A percentile compares a stretch with the other conserved stretches of the same genome.
Conservation (phyloP, 2,888 invertebrate genomes). For the Frankliniella intonsa region DNA sequence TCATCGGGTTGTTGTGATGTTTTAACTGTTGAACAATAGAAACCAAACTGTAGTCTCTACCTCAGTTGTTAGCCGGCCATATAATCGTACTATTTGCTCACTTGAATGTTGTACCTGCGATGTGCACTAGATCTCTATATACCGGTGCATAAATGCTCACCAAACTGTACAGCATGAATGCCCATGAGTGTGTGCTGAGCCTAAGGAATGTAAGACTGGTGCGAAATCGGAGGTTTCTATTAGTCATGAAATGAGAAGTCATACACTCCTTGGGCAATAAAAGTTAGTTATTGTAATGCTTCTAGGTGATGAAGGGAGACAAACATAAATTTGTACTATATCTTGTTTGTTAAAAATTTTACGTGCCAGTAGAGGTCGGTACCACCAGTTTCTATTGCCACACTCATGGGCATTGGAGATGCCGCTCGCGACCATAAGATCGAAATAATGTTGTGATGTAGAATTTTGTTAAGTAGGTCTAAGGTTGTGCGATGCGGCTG, state of each 20-base stretch:
- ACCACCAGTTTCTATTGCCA: too few species aligned
- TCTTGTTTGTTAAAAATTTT: too few species aligned
- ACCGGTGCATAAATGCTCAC: conserved; percentile 22
- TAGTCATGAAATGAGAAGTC: too few species aligned
- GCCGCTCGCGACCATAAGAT: conserved; percentile 10
- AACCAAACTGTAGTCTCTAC: conserved; percentile 23
- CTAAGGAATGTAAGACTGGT: too few species aligned
- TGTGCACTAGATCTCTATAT: conserved; percentile 23
- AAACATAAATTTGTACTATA: too few species aligned
- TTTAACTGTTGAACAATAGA: conserved; percentile 1
- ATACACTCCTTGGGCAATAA: too few species aligned
- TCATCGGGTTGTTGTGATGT: conserved; percentile 15
- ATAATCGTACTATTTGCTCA: conserved; percentile 16
- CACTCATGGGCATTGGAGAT: not conserved
- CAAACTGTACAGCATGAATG: conserved; percentile 2
- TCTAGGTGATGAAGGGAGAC: too few species aligned
- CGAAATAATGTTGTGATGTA: conserved; percentile 20
- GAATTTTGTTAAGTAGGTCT: conserved; percentile 23
- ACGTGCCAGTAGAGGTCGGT: too few species aligned
- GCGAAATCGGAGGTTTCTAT: too few species aligned
- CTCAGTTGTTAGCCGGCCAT: conserved; percentile 22
- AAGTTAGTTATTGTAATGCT: too few species aligned
- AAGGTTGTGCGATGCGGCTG: not conserved
- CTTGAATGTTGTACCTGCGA: conserved; percentile 26
- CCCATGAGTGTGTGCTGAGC: not conserved